phyloP scores from a whole-genome alignment of 2,888 invertebrate species.

The Athrips mouffetella region DNA sequence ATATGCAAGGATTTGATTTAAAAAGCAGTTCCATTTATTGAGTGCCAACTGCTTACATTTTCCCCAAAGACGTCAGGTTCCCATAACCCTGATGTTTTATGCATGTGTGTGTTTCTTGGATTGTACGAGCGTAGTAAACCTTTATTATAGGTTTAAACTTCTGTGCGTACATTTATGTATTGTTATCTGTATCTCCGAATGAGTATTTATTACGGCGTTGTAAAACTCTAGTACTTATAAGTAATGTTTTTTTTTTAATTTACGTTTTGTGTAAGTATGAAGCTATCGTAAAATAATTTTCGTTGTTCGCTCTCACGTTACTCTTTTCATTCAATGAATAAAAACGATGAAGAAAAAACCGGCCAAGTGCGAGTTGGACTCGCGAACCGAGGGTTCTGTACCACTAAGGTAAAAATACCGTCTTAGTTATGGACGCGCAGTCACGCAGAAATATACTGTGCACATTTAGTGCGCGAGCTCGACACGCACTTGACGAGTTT shows the following conservation, averaged over 20 bases:
- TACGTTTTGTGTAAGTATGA: background rate
- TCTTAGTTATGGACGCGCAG: no score
- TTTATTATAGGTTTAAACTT: slow-evolving; percentile 2
- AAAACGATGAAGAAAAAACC: no score
- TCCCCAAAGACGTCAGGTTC: slow-evolving; percentile 1
- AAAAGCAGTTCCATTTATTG: background rate
- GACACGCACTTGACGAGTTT: no score
- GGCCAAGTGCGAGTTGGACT: no score
- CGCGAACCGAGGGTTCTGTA: no score
- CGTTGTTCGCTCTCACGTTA: no score
- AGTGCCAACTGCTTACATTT: background rate
- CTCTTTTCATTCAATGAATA: no score
- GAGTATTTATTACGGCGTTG: slow-evolving; percentile 26
- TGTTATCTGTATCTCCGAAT: slow-evolving; percentile 18
- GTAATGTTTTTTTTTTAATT: slow-evolving; percentile 32
- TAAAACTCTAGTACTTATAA: slow-evolving; percentile 39
- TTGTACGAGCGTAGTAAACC: no score
- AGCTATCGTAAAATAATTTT: no score
- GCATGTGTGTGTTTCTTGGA: background rate
- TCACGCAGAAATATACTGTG: no score
- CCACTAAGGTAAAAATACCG: no score
- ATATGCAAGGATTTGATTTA: background rate
- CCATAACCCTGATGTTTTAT: slow-evolving; percentile 16
- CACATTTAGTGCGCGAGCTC: no score
- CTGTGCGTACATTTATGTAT: slow-evolving; percentile 10